Evolutionary conservation across 2,888 invertebrate species (phyloP).

Genomic region (Orthosia cruda): DNA sequence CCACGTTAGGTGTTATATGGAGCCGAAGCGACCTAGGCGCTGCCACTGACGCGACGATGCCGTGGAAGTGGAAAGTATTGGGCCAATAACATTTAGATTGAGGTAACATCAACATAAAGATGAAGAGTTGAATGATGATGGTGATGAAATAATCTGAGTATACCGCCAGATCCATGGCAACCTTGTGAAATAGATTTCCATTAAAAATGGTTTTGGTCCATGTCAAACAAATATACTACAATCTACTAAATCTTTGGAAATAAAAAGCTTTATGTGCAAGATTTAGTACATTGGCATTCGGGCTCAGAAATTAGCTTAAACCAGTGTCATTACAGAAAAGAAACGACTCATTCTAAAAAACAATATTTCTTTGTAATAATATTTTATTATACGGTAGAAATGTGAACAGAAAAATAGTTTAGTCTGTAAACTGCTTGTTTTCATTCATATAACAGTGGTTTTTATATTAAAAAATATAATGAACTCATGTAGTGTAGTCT

Average conservation of each 20-base stretch:
- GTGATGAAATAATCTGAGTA: background rate
- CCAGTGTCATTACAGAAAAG: background rate
- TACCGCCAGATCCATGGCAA: background rate
- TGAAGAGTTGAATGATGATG: background rate
- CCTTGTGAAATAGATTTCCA: slow-evolving; percentile 1
- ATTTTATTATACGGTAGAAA: background rate
- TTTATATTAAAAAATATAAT: slow-evolving; percentile 45
- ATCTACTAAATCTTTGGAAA: too few species aligned
- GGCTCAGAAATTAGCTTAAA: background rate
- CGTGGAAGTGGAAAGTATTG: too few species aligned
- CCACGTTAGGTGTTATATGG: too few species aligned
- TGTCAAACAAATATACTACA: too few species aligned
- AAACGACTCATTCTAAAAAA: background rate
- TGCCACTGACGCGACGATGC: too few species aligned
- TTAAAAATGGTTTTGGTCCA: background rate
- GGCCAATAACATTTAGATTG: too few species aligned
- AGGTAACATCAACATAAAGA: too few species aligned
- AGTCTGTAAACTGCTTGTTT: too few species aligned
- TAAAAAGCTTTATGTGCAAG: background rate
- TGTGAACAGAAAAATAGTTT: too few species aligned
- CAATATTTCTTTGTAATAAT: background rate
- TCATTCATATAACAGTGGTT: slow-evolving; percentile 6
- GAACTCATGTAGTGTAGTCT: slow-evolving; percentile 1
- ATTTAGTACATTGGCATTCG: too few species aligned
- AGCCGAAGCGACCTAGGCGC: too few species aligned